These are phyloP conservation scores for Stenichneumon culpator DNA, from an alignment of 2,888 invertebrate genomes.

Conservation along the genomic window DNA sequence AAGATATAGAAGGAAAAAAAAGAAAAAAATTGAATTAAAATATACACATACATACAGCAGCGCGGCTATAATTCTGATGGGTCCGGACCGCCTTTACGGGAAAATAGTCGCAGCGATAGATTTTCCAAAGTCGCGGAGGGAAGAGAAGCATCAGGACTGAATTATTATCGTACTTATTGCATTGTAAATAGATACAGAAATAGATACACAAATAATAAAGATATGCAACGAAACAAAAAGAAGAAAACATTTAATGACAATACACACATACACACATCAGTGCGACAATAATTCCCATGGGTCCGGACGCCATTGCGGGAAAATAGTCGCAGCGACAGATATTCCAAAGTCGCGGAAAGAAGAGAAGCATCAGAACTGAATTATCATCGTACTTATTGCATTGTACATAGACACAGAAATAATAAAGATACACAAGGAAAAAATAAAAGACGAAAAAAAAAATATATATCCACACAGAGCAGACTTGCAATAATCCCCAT, in stretches of 20 bases:
- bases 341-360: conserved; percentile 13
- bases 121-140: conserved; percentile 11
- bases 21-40: not conserved
- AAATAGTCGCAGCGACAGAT: conserved; percentile 31
- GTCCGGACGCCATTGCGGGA: conserved; percentile 40
- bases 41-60: not conserved
- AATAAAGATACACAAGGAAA: too few species aligned
- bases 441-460: not conserved
- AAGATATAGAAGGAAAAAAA: too few species aligned
- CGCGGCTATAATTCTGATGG: conserved; percentile 22
- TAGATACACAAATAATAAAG: too few species aligned
- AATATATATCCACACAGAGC: not conserved
- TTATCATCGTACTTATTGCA: conserved; percentile 33
- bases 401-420: not conserved
- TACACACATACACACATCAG: not conserved
- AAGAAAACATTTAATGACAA: not conserved
- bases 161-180: conserved; percentile 30
- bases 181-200: conserved; percentile 9
- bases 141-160: conserved; percentile 24
- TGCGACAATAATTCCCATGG: conserved; percentile 33
- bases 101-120: conserved; percentile 33
- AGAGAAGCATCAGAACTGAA: conserved; percentile 19
- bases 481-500: conserved; percentile 14
- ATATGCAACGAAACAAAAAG: not conserved
- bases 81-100: conserved; percentile 37